Base-by-base conservation (phyloP, 2,113 vertebrate genomes). In the Engystomops pustulosus region DNA sequence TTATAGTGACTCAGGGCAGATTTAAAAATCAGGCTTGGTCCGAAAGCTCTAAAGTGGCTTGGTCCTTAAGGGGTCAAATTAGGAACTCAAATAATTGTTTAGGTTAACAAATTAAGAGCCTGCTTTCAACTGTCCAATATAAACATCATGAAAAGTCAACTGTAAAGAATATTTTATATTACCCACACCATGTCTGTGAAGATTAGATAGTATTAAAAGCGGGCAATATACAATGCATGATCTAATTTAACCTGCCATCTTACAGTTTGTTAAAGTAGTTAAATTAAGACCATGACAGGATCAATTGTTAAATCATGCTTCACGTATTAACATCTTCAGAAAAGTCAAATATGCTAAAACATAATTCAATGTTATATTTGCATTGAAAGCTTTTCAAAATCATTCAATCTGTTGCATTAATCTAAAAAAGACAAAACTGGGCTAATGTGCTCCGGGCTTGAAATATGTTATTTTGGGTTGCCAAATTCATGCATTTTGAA, bases 401-500 rank as follows among this genome's bases (percentile, higher is more conserved):
- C 34, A 71, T 25, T 72, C 49, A 74, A 74, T 82, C 36, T 82
- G 80, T 55, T 72, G 69, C 51, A 72, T 36, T 72, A 20, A n/a
- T 74, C 38, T 60, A 6, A 74, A 74, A 47, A 58, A 45, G 23
- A 32, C 67, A 72, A 82, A 82, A 82, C 41, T 81, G 49, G 53
- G 36, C 17, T 74, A 72, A 45, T 23, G 17, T 74, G 80, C 80
- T 45, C 25, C 53, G 55, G 69, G 68, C 69, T 45, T 55, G 32
- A 82, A 82, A 82, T 17, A 72, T 71, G 68, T 72, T 81, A n/a
- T 20, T 27, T 23, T 30, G 11, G 17, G 36, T n/a, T 74, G 69
- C 80, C 80, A 62, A 45, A 58, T n/a, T 58, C 38, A 4, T 45
- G 36, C 45, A 30, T 32, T 60, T 11, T 49, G 12, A 44, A 15